Base-by-base conservation (phyloP, 2,113 vertebrate species). In the Eulemur macaco region DNA sequence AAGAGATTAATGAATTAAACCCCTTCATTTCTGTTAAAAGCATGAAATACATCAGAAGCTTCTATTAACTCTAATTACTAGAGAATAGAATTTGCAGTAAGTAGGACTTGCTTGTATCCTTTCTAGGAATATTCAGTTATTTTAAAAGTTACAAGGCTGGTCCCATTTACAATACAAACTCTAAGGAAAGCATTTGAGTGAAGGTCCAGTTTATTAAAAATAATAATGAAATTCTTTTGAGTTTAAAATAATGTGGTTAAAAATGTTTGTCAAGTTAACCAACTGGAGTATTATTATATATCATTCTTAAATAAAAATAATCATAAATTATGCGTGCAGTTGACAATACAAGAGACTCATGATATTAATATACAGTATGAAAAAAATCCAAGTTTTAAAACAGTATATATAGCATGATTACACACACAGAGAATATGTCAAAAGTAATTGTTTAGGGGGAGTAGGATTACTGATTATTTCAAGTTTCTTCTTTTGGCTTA, bases 1-100 rank as follows among this genome's bases (percentile, higher is more conserved):
- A 47, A 89, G 37, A 96, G 23, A 52, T 50, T 89, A 91, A 81
- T 34, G 84, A 89, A 60, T 54, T 66, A 91, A 93, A 78, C 56
- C 12, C 42, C 20, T 64, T 37, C 15, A 84, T 94, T 94, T 89
- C 47, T 54, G 31, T 94, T 50, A 69, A 94, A 94, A 84, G 10
- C 84, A 89, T 85, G 17, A 92, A 84, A 73, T 60, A 58, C 15
- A 85, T 0, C 80, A 66, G 23, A 93, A 50, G 13, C 7, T 50
- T 93, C 42, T 71, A 74, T 69, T 54, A 89, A 80, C 34, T 81
- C n/a, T 66, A 86, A 81, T 85, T 58, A 89, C 17, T 47, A 96
- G 21, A 89, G 74, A 83, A 60, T 47, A 63, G 66, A 96, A 83
- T 78, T 87, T 86, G 42, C 39, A 21, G 54, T 54, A 47, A 42